phyloP scores from a whole-genome alignment of 2,113 vertebrate species.

The Chaetodon trifascialis region DNA sequence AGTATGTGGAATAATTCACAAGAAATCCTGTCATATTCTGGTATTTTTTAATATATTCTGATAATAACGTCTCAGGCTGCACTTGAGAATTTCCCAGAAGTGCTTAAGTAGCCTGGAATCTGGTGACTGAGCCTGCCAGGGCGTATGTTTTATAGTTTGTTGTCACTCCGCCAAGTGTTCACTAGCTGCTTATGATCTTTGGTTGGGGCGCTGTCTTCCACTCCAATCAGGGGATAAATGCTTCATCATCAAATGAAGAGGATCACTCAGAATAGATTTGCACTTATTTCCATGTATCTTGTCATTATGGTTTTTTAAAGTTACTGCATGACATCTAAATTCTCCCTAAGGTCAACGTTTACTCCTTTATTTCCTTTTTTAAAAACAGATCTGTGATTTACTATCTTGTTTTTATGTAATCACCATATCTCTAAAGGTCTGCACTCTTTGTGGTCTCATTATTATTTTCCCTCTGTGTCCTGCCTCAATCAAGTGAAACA shows the following conservation, averaged over 20 bases:
- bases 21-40: background rate
- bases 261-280: conserved; percentile 53
- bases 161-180: conserved; percentile 41
- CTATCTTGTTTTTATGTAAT: background rate
- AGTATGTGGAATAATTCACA: background rate
- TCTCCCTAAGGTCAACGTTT: background rate
- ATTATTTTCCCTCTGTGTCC: conserved; percentile 10
- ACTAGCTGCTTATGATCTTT: background rate
- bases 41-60: conserved; percentile 38
- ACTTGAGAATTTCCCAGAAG: conserved; percentile 25
- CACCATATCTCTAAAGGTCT: background rate
- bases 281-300: conserved; percentile 57
- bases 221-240: conserved; percentile 70
- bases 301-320: conserved; percentile 2
- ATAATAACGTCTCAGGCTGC: conserved; percentile 28
- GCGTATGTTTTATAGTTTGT: conserved; percentile 10
- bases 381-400: background rate
- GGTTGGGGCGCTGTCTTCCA: conserved; percentile 12
- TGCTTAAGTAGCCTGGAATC: conserved; percentile 37
- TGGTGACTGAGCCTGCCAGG: conserved; percentile 1
- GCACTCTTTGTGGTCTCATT: background rate
- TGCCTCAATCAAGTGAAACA: conserved; percentile 87
- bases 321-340: background rate
- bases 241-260: conserved; percentile 38
- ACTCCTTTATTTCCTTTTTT: background rate